A percentile compares a stretch with the other conserved stretches of the same genome.
These are phyloP conservation scores for Macheiramphus alcinus DNA, from an alignment of 2,113 vertebrate species.

Conservation along the genomic window DNA sequence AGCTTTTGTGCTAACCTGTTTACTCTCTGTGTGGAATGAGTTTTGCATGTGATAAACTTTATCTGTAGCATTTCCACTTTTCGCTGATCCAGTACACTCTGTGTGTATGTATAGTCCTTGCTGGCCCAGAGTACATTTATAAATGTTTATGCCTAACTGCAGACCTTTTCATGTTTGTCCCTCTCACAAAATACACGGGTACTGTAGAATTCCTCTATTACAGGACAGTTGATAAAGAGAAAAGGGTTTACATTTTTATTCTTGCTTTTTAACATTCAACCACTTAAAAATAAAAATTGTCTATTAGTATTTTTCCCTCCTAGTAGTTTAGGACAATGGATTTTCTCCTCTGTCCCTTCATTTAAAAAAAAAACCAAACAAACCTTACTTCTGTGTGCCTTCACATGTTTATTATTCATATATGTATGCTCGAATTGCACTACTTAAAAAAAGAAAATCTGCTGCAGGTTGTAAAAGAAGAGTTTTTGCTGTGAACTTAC, in stretches of 20 bases:
- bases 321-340: not conserved
- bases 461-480: not conserved
- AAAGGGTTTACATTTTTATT: not conserved
- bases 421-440: not conserved
- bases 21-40: not conserved
- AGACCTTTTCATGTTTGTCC: not conserved
- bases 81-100: not conserved
- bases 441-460: not conserved
- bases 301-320: not conserved
- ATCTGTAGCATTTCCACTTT: not conserved
- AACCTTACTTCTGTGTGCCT: not conserved
- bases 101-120: not conserved
- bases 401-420: not conserved
- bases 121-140: not conserved
- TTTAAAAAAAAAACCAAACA: not conserved
- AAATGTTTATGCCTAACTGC: not conserved
- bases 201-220: not conserved
- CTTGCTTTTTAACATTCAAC: not conserved
- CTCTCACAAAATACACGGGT: not conserved
- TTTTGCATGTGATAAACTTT: not conserved
- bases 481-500: conserved; percentile 31
- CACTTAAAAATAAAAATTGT: not conserved
- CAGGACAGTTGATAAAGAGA: not conserved
- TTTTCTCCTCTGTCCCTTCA: not conserved
- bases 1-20: not conserved